phyloP scores from a whole-genome alignment of 2,888 invertebrate genomes.

The Seira musarum region DNA sequence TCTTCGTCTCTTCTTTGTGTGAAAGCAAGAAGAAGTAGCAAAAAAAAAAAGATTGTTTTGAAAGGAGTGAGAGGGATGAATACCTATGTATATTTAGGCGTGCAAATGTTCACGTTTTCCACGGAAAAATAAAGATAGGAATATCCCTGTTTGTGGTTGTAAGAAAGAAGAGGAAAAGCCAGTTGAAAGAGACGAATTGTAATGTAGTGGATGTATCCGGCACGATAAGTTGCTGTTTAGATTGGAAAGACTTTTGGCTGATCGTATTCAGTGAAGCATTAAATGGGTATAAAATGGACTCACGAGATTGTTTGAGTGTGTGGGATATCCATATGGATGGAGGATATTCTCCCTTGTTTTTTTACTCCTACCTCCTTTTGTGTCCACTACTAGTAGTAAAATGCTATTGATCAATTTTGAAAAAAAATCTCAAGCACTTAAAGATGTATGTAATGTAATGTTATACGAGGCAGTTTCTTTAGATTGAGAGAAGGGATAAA shows the following conservation, averaged over 20 bases:
- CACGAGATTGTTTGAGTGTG: not conserved
- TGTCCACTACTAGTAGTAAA: not conserved
- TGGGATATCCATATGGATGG: not conserved
- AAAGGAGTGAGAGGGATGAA: too few species aligned
- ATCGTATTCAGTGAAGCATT: constrained; percentile 61
- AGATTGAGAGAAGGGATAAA: constrained; percentile 8
- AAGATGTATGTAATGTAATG: not conserved
- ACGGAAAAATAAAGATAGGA: too few species aligned
- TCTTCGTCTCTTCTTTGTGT: not conserved
- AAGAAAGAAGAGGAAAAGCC: constrained; percentile 22
- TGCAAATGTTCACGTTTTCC: constrained; percentile 30
- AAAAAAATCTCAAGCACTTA: not conserved
- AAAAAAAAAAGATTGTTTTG: not conserved
- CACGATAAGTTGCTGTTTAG: constrained; percentile 58
- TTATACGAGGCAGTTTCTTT: not conserved
- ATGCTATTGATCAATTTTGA: constrained; percentile 3
- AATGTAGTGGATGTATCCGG: constrained; percentile 56
- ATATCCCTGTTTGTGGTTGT: too few species aligned
- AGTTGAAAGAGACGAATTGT: constrained; percentile 53
- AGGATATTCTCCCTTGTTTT: not conserved
- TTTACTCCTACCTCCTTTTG: not conserved
- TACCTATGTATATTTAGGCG: constrained; percentile 4
- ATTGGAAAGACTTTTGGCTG: constrained; percentile 56
- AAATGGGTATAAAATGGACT: constrained; percentile 53
- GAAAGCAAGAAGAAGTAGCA: not conserved